phyloP scores from a whole-genome alignment of 2,888 invertebrate genomes.

The Mesorhabditis sp. region DNA sequence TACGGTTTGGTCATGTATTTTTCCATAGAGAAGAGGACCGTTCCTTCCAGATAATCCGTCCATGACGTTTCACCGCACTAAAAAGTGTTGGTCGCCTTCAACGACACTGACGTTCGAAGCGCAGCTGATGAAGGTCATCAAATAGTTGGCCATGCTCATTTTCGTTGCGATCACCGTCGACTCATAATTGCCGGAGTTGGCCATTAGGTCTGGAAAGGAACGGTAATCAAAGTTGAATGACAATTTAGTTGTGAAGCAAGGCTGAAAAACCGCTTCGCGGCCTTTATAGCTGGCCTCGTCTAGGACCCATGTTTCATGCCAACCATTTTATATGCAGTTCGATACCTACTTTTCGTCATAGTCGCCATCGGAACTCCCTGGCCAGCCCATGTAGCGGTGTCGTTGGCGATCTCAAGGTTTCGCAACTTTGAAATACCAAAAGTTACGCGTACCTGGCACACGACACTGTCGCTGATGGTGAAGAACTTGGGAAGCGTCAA shows the following conservation, averaged over 20 bases:
- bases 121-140: background rate
- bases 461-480: background rate
- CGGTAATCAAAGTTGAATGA: too few species aligned
- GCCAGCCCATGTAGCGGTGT: background rate
- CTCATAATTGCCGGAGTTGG: background rate
- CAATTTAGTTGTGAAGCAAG: too few species aligned
- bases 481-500: background rate
- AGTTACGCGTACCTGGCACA: background rate
- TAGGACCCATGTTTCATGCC: background rate
- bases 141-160: background rate
- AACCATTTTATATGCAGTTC: too few species aligned
- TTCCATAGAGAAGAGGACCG: background rate
- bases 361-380: background rate
- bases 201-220: background rate
- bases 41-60: background rate
- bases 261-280: too few species aligned
- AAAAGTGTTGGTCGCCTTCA: background rate
- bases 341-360: background rate
- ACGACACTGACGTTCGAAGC: background rate
- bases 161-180: background rate
- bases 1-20: background rate
- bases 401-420: background rate
- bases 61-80: background rate
- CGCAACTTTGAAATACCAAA: background rate
- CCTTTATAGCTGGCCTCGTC: too few species aligned